Evolutionary conservation across 1,140 invertebrate genomes (phyloP), one percentile per base, ranked within the genome.

Genomic region (Drosophila ogumai): DNA sequence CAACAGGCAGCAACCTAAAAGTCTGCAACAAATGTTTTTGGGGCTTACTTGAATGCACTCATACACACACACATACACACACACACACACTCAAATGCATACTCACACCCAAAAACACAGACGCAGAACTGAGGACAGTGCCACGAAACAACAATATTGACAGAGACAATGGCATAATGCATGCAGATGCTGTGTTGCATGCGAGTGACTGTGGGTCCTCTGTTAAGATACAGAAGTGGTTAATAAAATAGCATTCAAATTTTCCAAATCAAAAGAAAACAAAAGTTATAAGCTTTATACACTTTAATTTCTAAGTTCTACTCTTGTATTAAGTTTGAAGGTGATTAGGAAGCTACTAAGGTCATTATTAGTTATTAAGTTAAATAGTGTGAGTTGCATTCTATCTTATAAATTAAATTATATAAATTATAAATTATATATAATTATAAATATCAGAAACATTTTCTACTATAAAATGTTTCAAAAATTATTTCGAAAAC

Each of bases 131-230:
- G 50, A 64, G 71, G 65, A 81, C 68, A 77, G 68, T 68, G 68
- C 74, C 75, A 79, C 80, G 68, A 67, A 74, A 66, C 63, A 85
- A 86, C 82, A 85, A 85, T 85, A 85, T 85, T 85, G 82, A 86
- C 82, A 86, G 63, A 85, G 82, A 85, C 81, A 85, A 85, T 85
- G 81, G 78, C 82, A 85, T 86, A 85, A 85, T 85, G 81, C 82
- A 77, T 86, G 81, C 82, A 86, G 77, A 69, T 84, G 61, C 67
- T 75, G 61, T 54, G 65, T 69, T 69, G 43, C 40, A 44, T 81
- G 43, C 54, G 63, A 59, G 59, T 64, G 56, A 64, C 61, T 64
- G 61, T 64, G 61, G 38, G 13, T 64, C 61, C 56, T 34, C 28
- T 41, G 25, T 28, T n/a, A 32, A 28, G 2, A 7, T 9, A 64